phyloP scores from a whole-genome alignment of 2,888 invertebrate species.

The Glaucopsyche alexis region DNA sequence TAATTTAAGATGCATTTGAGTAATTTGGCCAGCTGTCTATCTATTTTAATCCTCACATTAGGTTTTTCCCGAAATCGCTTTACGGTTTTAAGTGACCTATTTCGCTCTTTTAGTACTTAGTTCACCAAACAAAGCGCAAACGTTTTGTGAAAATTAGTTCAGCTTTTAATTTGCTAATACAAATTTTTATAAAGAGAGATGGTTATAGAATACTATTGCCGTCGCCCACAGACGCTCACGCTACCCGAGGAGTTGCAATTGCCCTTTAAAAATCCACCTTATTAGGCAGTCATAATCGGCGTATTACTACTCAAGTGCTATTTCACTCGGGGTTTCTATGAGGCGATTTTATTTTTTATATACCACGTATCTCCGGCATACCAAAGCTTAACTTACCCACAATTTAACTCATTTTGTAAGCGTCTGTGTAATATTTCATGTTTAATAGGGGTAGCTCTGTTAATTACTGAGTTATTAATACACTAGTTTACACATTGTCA shows the following conservation, averaged over 20 bases:
- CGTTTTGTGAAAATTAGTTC: background rate
- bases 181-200: background rate
- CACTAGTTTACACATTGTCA: constrained; percentile 23
- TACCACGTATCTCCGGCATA: too few relatives aligned
- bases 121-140: background rate
- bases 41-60: constrained; percentile 32
- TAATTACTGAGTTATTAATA: constrained; percentile 2
- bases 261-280: too few relatives aligned
- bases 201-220: too few relatives aligned
- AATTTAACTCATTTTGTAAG: background rate
- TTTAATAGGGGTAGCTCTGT: background rate
- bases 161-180: background rate
- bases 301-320: too few relatives aligned
- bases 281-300: too few relatives aligned
- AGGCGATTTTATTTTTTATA: too few relatives aligned
- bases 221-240: too few relatives aligned
- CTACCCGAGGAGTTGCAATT: too few relatives aligned
- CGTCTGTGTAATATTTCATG: background rate
- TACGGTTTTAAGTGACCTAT: constrained; percentile 1
- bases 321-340: too few relatives aligned
- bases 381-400: too few relatives aligned
- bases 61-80: background rate
- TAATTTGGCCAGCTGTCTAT: background rate
- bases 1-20: too few relatives aligned
- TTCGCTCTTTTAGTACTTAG: background rate